phyloP scores from a whole-genome alignment of 2,113 vertebrate species.

The Hepsetus odoe region DNA sequence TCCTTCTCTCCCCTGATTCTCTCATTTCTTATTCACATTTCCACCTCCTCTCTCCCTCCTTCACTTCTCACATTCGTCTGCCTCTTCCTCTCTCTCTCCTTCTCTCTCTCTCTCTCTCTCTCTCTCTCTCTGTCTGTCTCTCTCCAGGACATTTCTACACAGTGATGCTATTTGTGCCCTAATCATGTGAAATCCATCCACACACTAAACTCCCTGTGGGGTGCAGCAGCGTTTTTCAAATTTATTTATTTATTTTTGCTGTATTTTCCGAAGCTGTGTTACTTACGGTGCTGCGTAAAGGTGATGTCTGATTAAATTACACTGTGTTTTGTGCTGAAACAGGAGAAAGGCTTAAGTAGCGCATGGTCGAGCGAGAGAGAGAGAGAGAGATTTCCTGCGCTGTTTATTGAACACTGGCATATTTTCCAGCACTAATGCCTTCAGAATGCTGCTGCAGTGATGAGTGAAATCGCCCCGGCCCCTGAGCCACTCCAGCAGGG shows the following conservation, averaged over 20 bases:
- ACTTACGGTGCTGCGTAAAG: conserved; percentile 70
- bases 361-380: conserved; percentile 54
- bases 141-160: not conserved
- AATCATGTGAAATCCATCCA: conserved; percentile 50
- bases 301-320: conserved; percentile 73
- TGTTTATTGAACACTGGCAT: conserved; percentile 66
- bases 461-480: conserved; percentile 24
- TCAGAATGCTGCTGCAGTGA: conserved; percentile 50
- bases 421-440: conserved; percentile 65
- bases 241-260: conserved; percentile 27
- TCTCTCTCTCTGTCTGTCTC: not conserved
- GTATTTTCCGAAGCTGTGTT: conserved; percentile 67
- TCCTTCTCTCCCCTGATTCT: too few species aligned
- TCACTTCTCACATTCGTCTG: not conserved
- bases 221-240: conserved; percentile 10
- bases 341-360: conserved; percentile 68
- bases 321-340: conserved; percentile 69
- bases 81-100: not conserved
- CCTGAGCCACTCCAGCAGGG: conserved; percentile 17
- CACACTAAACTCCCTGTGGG: conserved; percentile 7
- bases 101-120: conserved; percentile 41
- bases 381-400: conserved; percentile 66
- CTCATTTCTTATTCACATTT: not conserved
- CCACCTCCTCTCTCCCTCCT: not conserved
- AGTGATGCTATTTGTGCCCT: conserved; percentile 38